Percentiles rank a stretch among this genome's conserved stretches.
Conservation (phyloP, 2,888 invertebrate species). For the Nephrotoma appendiculata region DNA sequence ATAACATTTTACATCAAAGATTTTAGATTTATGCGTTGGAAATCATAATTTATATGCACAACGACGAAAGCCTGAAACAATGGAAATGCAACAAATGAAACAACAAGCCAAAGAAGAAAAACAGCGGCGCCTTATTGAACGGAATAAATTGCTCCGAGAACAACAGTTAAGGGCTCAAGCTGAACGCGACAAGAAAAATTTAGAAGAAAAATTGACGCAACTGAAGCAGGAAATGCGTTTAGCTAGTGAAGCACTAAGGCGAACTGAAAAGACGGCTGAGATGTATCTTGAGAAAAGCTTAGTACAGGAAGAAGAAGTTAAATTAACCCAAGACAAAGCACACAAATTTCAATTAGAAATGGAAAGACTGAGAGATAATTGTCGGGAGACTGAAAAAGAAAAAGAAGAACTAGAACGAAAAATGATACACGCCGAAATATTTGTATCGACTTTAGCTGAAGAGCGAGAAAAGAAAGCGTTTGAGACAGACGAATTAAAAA, state of each 20-base stretch:
- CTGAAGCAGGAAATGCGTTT: slow-evolving; percentile 85
- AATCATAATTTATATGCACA: slow-evolving; percentile 97
- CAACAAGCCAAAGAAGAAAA: slow-evolving; percentile 94
- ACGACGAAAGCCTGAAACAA: slow-evolving; percentile 88
- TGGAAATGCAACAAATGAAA: slow-evolving; percentile 99
- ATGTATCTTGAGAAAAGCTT: slow-evolving; percentile 90
- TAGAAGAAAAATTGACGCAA: slow-evolving; percentile 78
- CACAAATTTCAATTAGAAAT: slow-evolving; percentile 92
- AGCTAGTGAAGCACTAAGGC: slow-evolving; percentile 80
- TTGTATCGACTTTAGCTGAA: slow-evolving; percentile 45
- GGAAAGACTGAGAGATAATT: slow-evolving; percentile 67
- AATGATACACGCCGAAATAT: slow-evolving; percentile 86
- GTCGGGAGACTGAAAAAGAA: slow-evolving; percentile 85
- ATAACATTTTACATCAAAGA: slow-evolving; percentile 37
- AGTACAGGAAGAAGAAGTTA: slow-evolving; percentile 93
- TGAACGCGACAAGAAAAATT: slow-evolving; percentile 76
- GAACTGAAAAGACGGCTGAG: slow-evolving; percentile 94
- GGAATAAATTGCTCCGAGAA: slow-evolving; percentile 79
- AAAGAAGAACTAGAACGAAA: slow-evolving; percentile 79
- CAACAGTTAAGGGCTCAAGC: slow-evolving; percentile 86
- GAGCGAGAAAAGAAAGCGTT: slow-evolving; percentile 84
- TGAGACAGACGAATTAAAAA: slow-evolving; percentile 76
- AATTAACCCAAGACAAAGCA: slow-evolving; percentile 85
- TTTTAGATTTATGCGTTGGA: slow-evolving; percentile 92
- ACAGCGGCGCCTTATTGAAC: slow-evolving; percentile 60